These are phyloP conservation scores for Stenoptilia bipunctidactyla DNA, from an alignment of 2,888 invertebrate species.

Conservation along the genomic window DNA sequence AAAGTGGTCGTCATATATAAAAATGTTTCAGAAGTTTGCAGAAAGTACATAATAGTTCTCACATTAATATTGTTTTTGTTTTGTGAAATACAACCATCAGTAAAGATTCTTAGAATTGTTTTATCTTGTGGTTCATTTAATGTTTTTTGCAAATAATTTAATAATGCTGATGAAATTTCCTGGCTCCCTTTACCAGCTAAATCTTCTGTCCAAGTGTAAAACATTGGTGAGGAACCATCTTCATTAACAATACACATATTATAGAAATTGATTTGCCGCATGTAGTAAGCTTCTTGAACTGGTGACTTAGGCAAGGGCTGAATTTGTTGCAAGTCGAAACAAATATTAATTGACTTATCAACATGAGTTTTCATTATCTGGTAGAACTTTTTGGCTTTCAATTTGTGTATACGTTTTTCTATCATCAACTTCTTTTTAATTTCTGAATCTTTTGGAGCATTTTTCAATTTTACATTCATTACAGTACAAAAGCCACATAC, in stretches of 20 bases:
- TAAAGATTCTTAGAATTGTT: background rate
- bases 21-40: background rate
- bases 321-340: slow-evolving; percentile 2
- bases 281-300: slow-evolving; percentile 3
- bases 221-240: slow-evolving; percentile 1
- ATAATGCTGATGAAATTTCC: background rate
- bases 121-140: background rate
- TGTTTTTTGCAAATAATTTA: background rate
- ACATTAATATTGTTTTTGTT: background rate
- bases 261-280: slow-evolving; percentile 2
- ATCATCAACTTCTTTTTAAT: background rate
- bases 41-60: background rate
- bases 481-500: background rate
- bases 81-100: background rate
- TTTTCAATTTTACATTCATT: background rate
- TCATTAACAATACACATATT: slow-evolving; percentile 2
- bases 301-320: slow-evolving; percentile 2
- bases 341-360: background rate
- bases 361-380: background rate
- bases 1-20: too few species aligned
- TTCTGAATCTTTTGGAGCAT: background rate
- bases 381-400: background rate
- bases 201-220: slow-evolving; percentile 3
- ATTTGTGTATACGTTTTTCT: background rate
- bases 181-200: background rate